phyloP scores from a whole-genome alignment of 2,797 vertebrate species.

The Emydoidea blandingii region DNA sequence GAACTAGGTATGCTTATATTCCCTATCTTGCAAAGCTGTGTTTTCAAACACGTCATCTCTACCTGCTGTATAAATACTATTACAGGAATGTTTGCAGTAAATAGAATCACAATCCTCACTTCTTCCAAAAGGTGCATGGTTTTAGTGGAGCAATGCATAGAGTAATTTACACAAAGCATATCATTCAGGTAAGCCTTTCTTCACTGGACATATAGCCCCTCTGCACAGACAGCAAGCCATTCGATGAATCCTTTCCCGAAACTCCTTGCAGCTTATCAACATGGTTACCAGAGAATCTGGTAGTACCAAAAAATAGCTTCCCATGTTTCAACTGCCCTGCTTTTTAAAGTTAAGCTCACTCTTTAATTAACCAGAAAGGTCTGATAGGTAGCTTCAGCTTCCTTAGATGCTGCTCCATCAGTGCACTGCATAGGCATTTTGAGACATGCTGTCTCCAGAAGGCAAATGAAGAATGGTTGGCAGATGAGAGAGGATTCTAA shows the following conservation, averaged over 20 bases:
- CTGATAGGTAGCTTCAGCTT: not conserved
- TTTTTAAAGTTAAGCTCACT: not conserved
- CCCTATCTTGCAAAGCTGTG: not conserved
- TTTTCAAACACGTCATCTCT: not conserved
- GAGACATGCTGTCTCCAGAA: not conserved
- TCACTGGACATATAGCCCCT: not conserved
- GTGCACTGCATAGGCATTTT: not conserved
- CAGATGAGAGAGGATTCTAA: not conserved
- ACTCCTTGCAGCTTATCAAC: not conserved
- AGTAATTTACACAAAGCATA: not conserved
- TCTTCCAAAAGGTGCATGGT: not conserved
- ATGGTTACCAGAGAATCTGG: not conserved
- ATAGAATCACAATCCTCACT: not conserved
- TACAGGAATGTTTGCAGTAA: not conserved
- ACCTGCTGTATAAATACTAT: not conserved
- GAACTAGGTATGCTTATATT: not conserved
- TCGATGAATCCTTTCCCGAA: not conserved
- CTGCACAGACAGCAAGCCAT: not conserved
- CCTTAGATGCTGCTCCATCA: not conserved
- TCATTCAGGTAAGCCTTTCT: not conserved
- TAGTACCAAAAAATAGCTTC: not conserved
- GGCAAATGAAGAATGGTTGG: not conserved
- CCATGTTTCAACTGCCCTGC: not conserved
- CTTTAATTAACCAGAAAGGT: not conserved
- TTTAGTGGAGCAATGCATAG: not conserved